Conservation (phyloP, 2,797 vertebrate species). For the Molossus alvarezi region DNA sequence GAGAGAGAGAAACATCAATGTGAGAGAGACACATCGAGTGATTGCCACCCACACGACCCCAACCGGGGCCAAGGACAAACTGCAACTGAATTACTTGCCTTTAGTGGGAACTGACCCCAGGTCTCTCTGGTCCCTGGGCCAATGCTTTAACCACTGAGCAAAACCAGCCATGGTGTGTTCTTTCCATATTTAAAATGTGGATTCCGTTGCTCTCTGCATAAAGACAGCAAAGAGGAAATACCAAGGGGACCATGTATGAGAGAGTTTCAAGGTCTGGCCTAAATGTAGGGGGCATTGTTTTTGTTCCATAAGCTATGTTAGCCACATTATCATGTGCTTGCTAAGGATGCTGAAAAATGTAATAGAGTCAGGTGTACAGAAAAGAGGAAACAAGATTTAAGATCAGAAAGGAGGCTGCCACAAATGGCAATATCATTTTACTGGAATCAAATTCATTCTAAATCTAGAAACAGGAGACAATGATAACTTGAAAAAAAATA, state of each 20-base stretch:
- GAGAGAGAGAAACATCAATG: too few relatives aligned
- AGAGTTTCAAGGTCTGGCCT: neutral
- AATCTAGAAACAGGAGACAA: conserved; percentile 30
- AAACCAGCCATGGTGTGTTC: too few relatives aligned
- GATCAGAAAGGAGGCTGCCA: neutral
- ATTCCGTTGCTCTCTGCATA: neutral
- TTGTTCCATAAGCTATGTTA: neutral
- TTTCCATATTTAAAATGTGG: neutral
- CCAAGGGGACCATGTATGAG: neutral
- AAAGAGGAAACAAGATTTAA: neutral
- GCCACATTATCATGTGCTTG: neutral
- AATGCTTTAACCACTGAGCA: too few relatives aligned
- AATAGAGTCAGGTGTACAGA: neutral
- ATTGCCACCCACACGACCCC: too few relatives aligned
- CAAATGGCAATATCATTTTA: neutral
- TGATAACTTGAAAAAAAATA: neutral
- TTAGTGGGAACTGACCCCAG: too few relatives aligned
- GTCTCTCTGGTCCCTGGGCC: too few relatives aligned
- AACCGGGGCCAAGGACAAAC: too few relatives aligned
- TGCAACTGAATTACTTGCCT: too few relatives aligned
- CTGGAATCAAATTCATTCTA: neutral
- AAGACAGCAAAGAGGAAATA: neutral
- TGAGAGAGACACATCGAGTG: too few relatives aligned
- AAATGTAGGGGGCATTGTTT: neutral
- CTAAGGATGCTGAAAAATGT: neutral